Evolutionary conservation across 2,797 vertebrate genomes (phyloP).

Genomic region (Microtus californicus): DNA sequence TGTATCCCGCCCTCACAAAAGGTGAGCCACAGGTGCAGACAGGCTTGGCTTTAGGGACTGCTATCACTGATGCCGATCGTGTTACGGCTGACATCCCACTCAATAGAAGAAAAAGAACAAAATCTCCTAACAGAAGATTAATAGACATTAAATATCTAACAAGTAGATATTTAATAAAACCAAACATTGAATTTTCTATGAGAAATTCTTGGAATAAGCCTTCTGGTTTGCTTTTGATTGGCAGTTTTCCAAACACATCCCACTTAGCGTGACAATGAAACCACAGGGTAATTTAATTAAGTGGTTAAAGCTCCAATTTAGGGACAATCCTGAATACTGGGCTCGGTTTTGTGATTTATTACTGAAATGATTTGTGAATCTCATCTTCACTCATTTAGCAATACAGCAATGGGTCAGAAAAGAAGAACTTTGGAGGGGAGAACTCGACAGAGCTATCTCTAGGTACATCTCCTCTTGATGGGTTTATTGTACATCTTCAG

Average conservation of each 20-base stretch:
- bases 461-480: background rate
- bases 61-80: constrained; percentile 12
- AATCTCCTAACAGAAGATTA: constrained; percentile 42
- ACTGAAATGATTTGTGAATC: background rate
- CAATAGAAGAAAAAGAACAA: constrained; percentile 25
- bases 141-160: constrained; percentile 45
- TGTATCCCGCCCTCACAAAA: constrained; percentile 25
- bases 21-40: constrained; percentile 63
- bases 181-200: background rate
- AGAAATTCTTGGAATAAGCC: background rate
- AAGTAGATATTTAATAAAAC: constrained; percentile 26
- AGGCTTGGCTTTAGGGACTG: background rate
- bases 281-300: background rate
- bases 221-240: background rate
- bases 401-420: background rate
- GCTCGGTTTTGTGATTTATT: background rate
- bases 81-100: constrained; percentile 15
- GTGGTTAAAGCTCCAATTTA: background rate
- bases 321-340: background rate
- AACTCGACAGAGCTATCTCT: background rate
- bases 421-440: background rate
- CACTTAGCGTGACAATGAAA: background rate
- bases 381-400: background rate
- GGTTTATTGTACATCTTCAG: background rate
- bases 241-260: background rate